Base-by-base conservation (phyloP, 2,113 vertebrate genomes). In the Panthera uncia region DNA sequence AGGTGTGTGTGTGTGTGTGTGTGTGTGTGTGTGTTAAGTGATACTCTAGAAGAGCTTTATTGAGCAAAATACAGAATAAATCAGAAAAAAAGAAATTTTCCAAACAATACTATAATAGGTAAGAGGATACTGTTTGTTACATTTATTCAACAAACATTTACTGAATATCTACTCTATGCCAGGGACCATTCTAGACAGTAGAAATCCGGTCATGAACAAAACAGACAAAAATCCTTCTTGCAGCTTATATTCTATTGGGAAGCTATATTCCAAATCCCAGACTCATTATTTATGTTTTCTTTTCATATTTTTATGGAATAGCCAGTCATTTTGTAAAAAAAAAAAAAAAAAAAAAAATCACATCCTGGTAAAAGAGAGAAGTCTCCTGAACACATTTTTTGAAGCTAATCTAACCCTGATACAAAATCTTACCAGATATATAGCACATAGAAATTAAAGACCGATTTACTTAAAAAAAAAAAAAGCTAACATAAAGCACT, bases 351-450 rank as follows among this genome's bases (percentile, higher is more conserved):
- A 45, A 55, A 82, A 89, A 76, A 71, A 45, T 50, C 36, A 93
- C 15, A 76, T 57, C 15, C 36, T 36, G 25, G 19, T 23, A 38
- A 89, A 79, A 95, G n/a, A 55, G 15, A 23, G 61, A 68, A 41
- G 19, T 1, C 16, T 66, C n/a, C 29, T 15, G 61, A 50, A 91
- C 19, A 14, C 5, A 68, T 41, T 78, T 91, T 95, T 88, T 68
- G 36, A 92, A 31, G 41, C 12, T 82, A 71, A 78, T 1, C 27
- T 31, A 65, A 96, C 2, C 2, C 7, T 80, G 21, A 29, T 33
- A 57, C 25, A 92, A 92, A 95, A 96, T 88, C 38, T 93, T 95
- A 71, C 38, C 52, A 88, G 91, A 74, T 91, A 88, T 4, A 91
- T 2, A 84, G 2, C 33, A 83, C 16, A 71, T 10, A 29, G 1